phyloP scores from a whole-genome alignment of 2,113 vertebrate genomes.

The Crocuta crocuta region DNA sequence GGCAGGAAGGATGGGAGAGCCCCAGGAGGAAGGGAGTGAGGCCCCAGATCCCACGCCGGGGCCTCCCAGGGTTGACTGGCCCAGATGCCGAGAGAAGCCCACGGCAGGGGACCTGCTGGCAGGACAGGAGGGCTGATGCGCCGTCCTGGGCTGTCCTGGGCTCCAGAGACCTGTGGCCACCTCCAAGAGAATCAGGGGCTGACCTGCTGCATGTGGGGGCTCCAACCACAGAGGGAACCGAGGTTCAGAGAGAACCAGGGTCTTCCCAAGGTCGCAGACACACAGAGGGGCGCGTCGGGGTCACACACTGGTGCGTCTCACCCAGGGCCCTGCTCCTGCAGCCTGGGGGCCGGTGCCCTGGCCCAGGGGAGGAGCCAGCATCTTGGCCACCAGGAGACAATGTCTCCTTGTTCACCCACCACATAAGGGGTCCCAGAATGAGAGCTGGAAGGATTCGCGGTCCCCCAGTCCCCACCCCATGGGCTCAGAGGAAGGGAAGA shows the following conservation, averaged over 20 bases:
- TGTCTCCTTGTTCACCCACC: fast-evolving
- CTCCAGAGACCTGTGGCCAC: background rate
- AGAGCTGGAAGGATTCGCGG: fast-evolving
- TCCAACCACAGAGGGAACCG: background rate
- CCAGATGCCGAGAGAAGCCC: background rate
- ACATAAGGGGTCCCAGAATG: fast-evolving
- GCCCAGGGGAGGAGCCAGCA: background rate
- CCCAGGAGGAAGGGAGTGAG: fast-evolving
- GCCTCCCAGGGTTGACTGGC: fast-evolving
- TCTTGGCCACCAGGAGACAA: background rate
- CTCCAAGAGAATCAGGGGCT: background rate
- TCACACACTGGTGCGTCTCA: no score
- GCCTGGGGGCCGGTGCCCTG: background rate
- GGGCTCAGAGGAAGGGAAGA: background rate
- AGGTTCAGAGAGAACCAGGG: background rate
- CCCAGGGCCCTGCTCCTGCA: background rate
- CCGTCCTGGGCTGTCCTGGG: fast-evolving
- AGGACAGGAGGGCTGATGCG: background rate
- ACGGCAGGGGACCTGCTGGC: fast-evolving
- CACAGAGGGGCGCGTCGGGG: fast-evolving
- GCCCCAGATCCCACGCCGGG: fast-evolving
- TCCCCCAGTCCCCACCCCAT: fast-evolving
- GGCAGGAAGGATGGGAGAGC: background rate
- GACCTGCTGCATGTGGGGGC: background rate
- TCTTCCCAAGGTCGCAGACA: background rate